Conservation (phyloP, 2,888 invertebrate species). For the Eupithecia tripunctaria region DNA sequence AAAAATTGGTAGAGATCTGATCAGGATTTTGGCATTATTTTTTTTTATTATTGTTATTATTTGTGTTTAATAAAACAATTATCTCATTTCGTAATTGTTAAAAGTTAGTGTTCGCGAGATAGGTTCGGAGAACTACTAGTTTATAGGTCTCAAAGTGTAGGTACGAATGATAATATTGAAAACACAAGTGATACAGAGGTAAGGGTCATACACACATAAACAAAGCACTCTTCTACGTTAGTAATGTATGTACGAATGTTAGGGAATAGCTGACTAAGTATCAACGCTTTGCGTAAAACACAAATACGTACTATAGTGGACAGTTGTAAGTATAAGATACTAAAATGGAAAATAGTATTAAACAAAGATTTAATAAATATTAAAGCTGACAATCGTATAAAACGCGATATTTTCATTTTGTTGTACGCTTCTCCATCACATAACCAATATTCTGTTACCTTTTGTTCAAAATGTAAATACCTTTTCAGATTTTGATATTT, state of each 20-base stretch:
- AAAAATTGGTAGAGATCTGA: too few relatives aligned
- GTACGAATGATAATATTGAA: neutral
- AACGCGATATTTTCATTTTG: neutral
- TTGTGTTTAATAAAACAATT: too few relatives aligned
- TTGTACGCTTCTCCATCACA: neutral
- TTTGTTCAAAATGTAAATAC: neutral
- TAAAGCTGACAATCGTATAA: neutral
- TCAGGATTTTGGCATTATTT: too few relatives aligned
- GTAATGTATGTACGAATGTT: neutral
- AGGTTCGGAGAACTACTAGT: too few relatives aligned
- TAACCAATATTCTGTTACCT: neutral
- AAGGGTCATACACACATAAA: neutral
- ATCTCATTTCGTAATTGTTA: too few relatives aligned
- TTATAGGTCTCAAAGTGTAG: neutral
- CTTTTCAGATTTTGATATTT: too few relatives aligned
- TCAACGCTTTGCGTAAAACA: neutral
- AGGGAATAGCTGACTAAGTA: neutral
- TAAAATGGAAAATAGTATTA: too few relatives aligned
- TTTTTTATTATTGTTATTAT: too few relatives aligned
- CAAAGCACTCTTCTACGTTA: neutral
- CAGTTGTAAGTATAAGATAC: too few relatives aligned
- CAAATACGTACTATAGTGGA: neutral
- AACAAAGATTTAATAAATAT: neutral
- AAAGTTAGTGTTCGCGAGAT: too few relatives aligned
- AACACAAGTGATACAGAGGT: neutral